Conservation (phyloP, 1,140 invertebrate genomes). For the Anthonomus grandis region DNA sequence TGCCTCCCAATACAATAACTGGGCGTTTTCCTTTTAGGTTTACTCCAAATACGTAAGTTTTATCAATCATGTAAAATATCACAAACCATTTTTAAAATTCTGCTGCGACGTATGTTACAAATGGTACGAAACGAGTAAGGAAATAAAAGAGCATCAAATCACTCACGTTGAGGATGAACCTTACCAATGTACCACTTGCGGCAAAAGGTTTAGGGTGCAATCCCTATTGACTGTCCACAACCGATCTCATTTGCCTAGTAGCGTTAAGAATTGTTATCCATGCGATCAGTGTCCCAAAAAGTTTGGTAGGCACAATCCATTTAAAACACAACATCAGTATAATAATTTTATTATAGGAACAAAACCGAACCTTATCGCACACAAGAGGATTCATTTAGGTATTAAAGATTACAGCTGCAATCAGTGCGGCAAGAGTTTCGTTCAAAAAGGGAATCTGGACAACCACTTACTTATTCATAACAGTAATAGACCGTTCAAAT, state of each 20-base stretch:
- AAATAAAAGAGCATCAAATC: conserved; percentile 53
- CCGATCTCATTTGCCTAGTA: conserved; percentile 55
- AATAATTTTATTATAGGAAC: conserved; percentile 42
- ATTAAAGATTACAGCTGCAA: conserved; percentile 57
- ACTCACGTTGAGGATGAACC: conserved; percentile 54
- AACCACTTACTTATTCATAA: conserved; percentile 59
- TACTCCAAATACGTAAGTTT: conserved; percentile 23
- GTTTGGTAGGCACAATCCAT: conserved; percentile 30
- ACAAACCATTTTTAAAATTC: conserved; percentile 54
- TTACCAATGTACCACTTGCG: conserved; percentile 54
- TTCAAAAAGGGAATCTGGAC: conserved; percentile 59
- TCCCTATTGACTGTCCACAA: conserved; percentile 55
- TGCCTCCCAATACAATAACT: not conserved
- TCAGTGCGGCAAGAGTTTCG: conserved; percentile 60
- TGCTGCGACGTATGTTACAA: conserved; percentile 57
- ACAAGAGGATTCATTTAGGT: conserved; percentile 56
- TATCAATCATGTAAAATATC: conserved; percentile 37
- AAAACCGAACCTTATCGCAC: conserved; percentile 58
- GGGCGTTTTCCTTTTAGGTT: conserved; percentile 16
- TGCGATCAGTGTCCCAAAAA: conserved; percentile 59
- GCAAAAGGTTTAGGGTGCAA: conserved; percentile 56
- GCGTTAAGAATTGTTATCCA: conserved; percentile 55
- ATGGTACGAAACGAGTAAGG: conserved; percentile 50
- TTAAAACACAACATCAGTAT: not conserved
- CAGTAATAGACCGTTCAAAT: conserved; percentile 46